Evolutionary conservation across 2,113 vertebrate species (phyloP), one percentile per base, ranked within the genome.

Genomic region (Herpetotheres cachinnans): DNA sequence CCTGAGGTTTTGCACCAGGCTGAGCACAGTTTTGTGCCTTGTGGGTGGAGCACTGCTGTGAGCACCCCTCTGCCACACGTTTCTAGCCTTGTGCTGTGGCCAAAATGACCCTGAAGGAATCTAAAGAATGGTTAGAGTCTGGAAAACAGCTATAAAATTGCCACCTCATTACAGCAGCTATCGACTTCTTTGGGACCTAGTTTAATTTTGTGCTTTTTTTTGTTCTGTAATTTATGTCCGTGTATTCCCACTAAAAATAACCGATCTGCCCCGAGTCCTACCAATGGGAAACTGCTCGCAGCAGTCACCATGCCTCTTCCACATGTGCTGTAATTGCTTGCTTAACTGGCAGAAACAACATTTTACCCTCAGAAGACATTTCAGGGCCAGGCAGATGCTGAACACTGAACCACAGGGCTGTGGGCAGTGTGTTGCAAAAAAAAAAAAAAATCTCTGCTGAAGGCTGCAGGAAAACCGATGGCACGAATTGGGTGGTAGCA

Each of bases 1-100:
- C 1, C 2, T 56, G 59, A 49, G 11, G 59, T 38, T 72, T 77
- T 62, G 25, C 58, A 56, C 29, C 58, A 56, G 26, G 14, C 21
- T 19, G 47, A 52, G 30, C 62, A 52, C 79, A 61, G 40, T 26
- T 91, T 78, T 42, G 19, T 50, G 12, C 42, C 61, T 71, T 0
- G 0, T 54, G 40, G 8, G 34, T 69, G 44, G 44, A 79, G 40
- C 4, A 0, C 11, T 1, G 1, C 54, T 0, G 0, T 25, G 56
- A 46, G 30, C 47, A 30, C 47, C 29, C n/a, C 1, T 0, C 52
- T 72, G 34, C n/a, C 0, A 0, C 29, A 3, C 1, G 0, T 47
- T 76, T 56, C 72, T 47, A 80, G 62, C 36, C 17, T 42, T 36
- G 19, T 80, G 46, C 34, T 1, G 0, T 29, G 56, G 62, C 56